Conservation (phyloP, 2,113 vertebrate species). For the Syrrhaptes paradoxus region DNA sequence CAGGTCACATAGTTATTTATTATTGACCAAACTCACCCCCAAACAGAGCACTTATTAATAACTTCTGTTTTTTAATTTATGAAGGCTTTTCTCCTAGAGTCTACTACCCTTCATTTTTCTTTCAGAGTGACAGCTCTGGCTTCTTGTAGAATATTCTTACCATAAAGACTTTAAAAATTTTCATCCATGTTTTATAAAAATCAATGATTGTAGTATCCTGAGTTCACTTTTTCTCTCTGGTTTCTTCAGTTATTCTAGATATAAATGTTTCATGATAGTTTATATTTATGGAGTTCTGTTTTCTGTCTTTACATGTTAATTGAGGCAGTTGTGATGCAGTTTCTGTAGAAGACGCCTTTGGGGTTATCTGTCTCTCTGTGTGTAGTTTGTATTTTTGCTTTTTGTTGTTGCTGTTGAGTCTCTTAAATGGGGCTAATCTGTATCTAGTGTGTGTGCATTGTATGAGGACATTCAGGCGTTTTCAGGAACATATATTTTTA, state of each 20-base stretch:
- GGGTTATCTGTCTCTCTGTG: background rate
- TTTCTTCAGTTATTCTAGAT: background rate
- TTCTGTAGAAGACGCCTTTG: background rate
- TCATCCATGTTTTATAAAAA: background rate
- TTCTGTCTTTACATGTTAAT: background rate
- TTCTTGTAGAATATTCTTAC: background rate
- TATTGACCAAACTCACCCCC: background rate
- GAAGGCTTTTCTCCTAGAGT: background rate
- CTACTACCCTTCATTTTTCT: background rate
- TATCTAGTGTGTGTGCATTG: background rate
- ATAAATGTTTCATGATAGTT: background rate
- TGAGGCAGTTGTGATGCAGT: background rate
- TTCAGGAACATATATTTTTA: background rate
- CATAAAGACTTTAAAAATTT: background rate
- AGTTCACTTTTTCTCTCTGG: background rate
- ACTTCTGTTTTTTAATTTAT: background rate
- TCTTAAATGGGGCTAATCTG: background rate
- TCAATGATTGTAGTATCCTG: background rate
- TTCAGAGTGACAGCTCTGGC: background rate
- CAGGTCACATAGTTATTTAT: background rate
- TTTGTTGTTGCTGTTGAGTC: background rate
- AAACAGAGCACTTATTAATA: background rate
- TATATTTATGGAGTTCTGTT: background rate
- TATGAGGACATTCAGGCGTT: background rate
- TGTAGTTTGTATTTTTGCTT: background rate